phyloP scores from a whole-genome alignment of 2,888 invertebrate species.

The Exephanes ischioxanthus region DNA sequence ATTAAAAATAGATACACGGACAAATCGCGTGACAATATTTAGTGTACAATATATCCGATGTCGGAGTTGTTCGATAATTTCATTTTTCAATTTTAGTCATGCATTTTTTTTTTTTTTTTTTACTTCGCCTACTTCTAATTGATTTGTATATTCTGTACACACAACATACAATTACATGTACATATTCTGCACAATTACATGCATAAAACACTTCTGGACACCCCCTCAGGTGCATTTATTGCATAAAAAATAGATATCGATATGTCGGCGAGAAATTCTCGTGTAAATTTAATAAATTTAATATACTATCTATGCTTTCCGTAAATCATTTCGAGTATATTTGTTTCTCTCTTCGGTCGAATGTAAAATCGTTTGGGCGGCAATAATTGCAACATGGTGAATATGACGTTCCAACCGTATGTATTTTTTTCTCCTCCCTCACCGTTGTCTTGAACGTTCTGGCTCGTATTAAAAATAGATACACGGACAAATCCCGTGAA shows the following conservation, averaged over 20 bases:
- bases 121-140: not conserved
- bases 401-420: constrained; percentile 34
- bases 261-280: constrained; percentile 9
- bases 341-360: not conserved
- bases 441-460: constrained; percentile 13
- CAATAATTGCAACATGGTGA: constrained; percentile 40
- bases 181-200: constrained; percentile 29
- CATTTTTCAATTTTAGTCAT: not conserved
- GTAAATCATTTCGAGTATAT: not conserved
- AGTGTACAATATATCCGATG: not conserved
- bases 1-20: constrained; percentile 44
- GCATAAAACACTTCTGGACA: not conserved
- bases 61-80: constrained; percentile 4
- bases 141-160: constrained; percentile 29
- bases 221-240: not conserved
- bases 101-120: not conserved
- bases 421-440: not conserved
- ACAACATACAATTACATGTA: constrained; percentile 21
- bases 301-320: not conserved
- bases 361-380: constrained; percentile 14
- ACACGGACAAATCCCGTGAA: not conserved
- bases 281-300: constrained; percentile 10
- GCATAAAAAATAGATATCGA: constrained; percentile 26
- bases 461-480: constrained; percentile 46
- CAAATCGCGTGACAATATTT: not conserved